phyloP scores from a whole-genome alignment of 2,888 invertebrate species.

The Patella ulyssiponensis region DNA sequence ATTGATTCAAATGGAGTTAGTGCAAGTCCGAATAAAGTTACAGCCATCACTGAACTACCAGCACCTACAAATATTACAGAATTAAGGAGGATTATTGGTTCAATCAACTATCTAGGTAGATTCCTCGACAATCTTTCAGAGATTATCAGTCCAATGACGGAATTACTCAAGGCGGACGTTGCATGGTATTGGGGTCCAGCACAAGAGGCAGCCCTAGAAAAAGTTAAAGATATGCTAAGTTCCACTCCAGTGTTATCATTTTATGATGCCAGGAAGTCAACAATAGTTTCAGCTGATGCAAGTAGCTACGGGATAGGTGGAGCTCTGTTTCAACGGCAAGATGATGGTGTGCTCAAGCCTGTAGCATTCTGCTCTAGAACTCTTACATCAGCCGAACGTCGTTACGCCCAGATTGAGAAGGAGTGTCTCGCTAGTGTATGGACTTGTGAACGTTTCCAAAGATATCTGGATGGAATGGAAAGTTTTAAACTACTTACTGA shows the following conservation, averaged over 20 bases:
- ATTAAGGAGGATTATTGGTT: constrained; percentile 28
- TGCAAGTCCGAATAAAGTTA: constrained; percentile 19
- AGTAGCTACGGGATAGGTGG: neutral
- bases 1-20: neutral
- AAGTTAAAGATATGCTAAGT: constrained; percentile 20
- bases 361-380: constrained; percentile 45
- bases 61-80: constrained; percentile 21
- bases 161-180: constrained; percentile 22
- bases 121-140: constrained; percentile 35
- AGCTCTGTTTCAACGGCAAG: neutral
- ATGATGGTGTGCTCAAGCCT: constrained; percentile 32
- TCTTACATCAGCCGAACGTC: constrained; percentile 31
- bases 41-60: constrained; percentile 24
- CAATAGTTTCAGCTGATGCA: neutral
- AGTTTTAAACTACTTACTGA: constrained; percentile 42
- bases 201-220: constrained; percentile 26
- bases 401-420: constrained; percentile 47
- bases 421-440: constrained; percentile 40
- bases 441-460: constrained; percentile 41
- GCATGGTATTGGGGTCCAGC: constrained; percentile 24
- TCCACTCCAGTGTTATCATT: constrained; percentile 37
- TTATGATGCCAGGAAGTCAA: constrained; percentile 29
- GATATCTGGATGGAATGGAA: constrained; percentile 36
- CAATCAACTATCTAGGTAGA: constrained; percentile 26
- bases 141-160: constrained; percentile 26